These are phyloP conservation scores for Euschistus heros DNA, from an alignment of 1,140 invertebrate genomes.

Conservation along the genomic window DNA sequence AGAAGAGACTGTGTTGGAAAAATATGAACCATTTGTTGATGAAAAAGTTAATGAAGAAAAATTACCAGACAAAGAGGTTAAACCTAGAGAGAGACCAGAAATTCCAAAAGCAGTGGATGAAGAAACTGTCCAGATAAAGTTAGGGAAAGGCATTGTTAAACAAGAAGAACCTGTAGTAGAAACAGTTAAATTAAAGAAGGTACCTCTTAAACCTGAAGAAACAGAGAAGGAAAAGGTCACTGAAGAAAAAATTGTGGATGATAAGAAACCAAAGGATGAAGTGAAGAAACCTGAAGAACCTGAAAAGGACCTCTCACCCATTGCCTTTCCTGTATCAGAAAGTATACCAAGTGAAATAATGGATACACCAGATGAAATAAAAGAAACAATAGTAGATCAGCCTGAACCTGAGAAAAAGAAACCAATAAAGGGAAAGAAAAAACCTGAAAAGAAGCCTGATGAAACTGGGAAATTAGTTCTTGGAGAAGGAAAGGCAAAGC, in stretches of 20 bases:
- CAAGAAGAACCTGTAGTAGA: slow-evolving; percentile 31
- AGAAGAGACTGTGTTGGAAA: slow-evolving; percentile 38
- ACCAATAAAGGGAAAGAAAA: slow-evolving; percentile 34
- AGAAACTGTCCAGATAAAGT: slow-evolving; percentile 30
- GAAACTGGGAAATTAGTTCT: slow-evolving; percentile 23
- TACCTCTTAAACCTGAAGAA: slow-evolving; percentile 31
- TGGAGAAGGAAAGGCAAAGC: slow-evolving; percentile 29
- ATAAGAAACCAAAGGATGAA: slow-evolving; percentile 26
- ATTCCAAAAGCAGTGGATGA: slow-evolving; percentile 28
- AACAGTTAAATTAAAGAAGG: slow-evolving; percentile 29
- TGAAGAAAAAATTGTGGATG: slow-evolving; percentile 23
- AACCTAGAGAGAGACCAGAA: slow-evolving; percentile 34
- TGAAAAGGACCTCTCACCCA: not conserved
- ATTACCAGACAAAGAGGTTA: not conserved
- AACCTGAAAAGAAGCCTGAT: slow-evolving; percentile 27
- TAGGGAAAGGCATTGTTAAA: slow-evolving; percentile 29
- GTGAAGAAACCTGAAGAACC: slow-evolving; percentile 9
- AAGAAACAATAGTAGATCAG: slow-evolving; percentile 26
- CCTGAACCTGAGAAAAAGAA: slow-evolving; percentile 36
- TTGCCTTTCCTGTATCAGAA: not conserved
- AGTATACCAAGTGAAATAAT: not conserved
- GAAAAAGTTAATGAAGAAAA: not conserved
- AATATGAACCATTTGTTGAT: slow-evolving; percentile 36
- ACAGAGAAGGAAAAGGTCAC: slow-evolving; percentile 29
- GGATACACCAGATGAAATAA: not conserved